Conservation (phyloP, 2,888 invertebrate genomes). For the Ormyrus pomaceus region DNA sequence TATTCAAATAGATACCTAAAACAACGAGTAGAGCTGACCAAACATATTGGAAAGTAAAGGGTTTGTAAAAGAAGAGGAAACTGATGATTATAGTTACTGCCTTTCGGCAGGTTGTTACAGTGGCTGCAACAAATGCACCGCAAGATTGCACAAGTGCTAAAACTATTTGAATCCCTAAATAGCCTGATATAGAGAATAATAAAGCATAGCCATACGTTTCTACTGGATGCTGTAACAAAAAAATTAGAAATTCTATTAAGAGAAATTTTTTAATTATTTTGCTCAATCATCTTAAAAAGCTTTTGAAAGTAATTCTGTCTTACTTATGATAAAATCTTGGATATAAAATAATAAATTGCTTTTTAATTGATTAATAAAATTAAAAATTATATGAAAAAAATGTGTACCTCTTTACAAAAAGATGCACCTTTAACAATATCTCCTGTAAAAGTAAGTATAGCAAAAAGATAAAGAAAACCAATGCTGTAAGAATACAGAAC, state of each 20-base stretch:
- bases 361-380: too few species aligned
- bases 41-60: slow-evolving; percentile 92
- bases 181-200: slow-evolving; percentile 89
- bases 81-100: slow-evolving; percentile 95
- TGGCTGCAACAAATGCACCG: slow-evolving; percentile 95
- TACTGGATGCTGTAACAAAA: slow-evolving; percentile 80
- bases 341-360: too few species aligned
- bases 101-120: slow-evolving; percentile 93
- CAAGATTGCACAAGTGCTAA: slow-evolving; percentile 91
- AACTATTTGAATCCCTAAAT: slow-evolving; percentile 95
- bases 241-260: slow-evolving; percentile 61
- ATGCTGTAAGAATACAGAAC: slow-evolving; percentile 94
- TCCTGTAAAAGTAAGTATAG: slow-evolving; percentile 84
- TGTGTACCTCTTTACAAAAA: slow-evolving; percentile 79
- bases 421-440: slow-evolving; percentile 84
- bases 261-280: slow-evolving; percentile 77
- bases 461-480: slow-evolving; percentile 88
- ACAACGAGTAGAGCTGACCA: slow-evolving; percentile 95
- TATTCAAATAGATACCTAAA: slow-evolving; percentile 94
- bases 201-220: slow-evolving; percentile 91
- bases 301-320: too few species aligned
- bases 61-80: slow-evolving; percentile 95
- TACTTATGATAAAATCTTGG: too few species aligned
- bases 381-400: too few species aligned
- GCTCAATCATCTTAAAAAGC: slow-evolving; percentile 60